Evolutionary conservation across 2,888 invertebrate species (phyloP), one percentile per base, ranked within the genome.

Genomic region (Rhamnusium bicolor): DNA sequence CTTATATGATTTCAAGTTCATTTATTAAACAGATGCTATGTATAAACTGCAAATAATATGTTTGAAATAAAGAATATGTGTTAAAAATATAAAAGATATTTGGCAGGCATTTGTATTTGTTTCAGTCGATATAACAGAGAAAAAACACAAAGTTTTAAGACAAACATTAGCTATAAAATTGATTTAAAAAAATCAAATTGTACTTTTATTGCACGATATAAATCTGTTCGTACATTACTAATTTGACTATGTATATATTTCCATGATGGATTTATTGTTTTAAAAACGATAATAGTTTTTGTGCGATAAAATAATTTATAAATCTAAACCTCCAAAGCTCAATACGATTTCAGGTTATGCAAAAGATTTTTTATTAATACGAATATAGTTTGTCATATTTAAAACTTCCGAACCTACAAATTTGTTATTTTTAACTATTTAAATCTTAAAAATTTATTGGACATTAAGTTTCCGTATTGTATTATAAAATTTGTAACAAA

Each of bases 61-160:
- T 72, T 63, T 62, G 40, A 69, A 63, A 69, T 69, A 58, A 56
- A 73, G 47, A 46, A 71, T 73, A 68, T 51, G 58, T 29, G 76
- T 79, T 78, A 79, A 79, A 79, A 79, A 79, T 79, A 79, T 74
- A 76, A 56, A 21, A 74, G 72, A 66, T 78, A 71, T 77, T 79
- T 79, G 79, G 79, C 79, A 79, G 62, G 71, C 73, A 58, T 72
- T 68, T 71, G 71, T 79, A 77, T 77, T 77, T 77, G 65, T 40
- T 29, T 32, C 49, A 19, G 53, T 53, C 51, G 51, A 62, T 47
- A 62, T 47, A 47, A 24, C 24, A 62, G 47, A 14, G 54, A 29
- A 65, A 49, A n/a, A n/a, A n/a, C n/a, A 49, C 58, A 58, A 29
- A 16, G 29, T 58, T 47, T 3, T 63, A 46, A 61, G 61, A 46